These are phyloP conservation scores for Naja naja DNA, from an alignment of 2,113 vertebrate species.

Conservation along the genomic window DNA sequence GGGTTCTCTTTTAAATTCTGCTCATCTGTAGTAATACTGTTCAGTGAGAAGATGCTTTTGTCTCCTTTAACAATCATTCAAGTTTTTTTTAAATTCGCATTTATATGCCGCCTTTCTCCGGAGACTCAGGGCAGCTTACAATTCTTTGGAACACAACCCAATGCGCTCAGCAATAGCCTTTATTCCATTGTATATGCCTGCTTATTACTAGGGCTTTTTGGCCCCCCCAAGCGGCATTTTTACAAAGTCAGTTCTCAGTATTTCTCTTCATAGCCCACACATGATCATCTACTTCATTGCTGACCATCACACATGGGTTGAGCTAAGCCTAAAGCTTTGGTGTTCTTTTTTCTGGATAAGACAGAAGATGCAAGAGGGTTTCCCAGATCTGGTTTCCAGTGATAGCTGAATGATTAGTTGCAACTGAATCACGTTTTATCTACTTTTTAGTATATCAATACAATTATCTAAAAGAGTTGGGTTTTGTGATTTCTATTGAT, in stretches of 20 bases:
- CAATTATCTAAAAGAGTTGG: background rate
- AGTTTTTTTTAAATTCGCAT: too few species aligned
- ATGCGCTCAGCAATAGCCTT: too few species aligned
- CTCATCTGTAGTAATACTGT: background rate
- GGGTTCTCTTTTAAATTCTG: background rate
- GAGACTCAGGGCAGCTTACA: too few species aligned
- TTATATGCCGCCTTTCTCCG: too few species aligned
- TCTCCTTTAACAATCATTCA: background rate
- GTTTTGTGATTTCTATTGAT: background rate
- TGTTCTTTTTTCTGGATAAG: background rate
- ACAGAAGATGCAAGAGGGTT: background rate
- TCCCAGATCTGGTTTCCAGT: background rate
- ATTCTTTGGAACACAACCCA: too few species aligned
- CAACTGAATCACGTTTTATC: background rate
- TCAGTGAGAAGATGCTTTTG: background rate
- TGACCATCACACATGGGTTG: background rate
- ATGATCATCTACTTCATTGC: background rate
- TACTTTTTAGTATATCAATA: background rate
- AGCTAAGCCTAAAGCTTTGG: background rate
- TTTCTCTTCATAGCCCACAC: background rate
- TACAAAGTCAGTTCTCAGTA: background rate
- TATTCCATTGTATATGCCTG: too few species aligned
- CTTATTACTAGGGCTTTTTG: too few species aligned
- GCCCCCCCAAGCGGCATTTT: too few species aligned
- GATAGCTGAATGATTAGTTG: background rate